A percentile compares a stretch with the other conserved stretches of the same genome.
Conservation (phyloP, 2,113 vertebrate genomes). For the Dasyurus viverrinus region DNA sequence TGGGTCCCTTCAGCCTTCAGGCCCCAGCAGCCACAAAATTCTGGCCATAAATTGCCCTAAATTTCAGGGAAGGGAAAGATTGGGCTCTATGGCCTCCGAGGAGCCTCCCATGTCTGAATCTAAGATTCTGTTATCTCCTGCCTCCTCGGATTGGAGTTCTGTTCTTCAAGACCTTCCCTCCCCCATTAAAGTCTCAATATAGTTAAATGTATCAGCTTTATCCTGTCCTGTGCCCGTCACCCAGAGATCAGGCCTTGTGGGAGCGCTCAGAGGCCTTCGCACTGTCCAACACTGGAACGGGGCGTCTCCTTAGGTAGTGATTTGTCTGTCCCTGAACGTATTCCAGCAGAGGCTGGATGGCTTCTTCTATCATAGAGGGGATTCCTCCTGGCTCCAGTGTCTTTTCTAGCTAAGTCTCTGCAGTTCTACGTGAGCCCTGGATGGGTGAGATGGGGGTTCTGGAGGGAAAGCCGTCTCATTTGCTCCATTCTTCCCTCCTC, state of each 20-base stretch:
- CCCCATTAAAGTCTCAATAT: neutral
- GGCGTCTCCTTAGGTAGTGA: neutral
- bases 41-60: neutral
- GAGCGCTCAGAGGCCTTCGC: neutral
- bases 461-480: neutral
- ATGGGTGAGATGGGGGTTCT: neutral
- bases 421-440: neutral
- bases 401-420: neutral
- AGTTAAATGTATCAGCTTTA: neutral
- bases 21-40: neutral
- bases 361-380: neutral
- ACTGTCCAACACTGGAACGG: neutral
- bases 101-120: neutral
- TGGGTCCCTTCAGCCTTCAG: too few relatives aligned
- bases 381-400: neutral
- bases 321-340: neutral
- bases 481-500: neutral
- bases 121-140: neutral
- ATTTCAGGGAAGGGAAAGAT: neutral
- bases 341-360: neutral
- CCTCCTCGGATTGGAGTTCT: neutral
- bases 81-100: neutral
- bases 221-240: neutral
- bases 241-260: neutral
- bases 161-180: neutral